phyloP scores from a whole-genome alignment of 2,888 invertebrate genomes.

The Pyrrhosoma nymphula region DNA sequence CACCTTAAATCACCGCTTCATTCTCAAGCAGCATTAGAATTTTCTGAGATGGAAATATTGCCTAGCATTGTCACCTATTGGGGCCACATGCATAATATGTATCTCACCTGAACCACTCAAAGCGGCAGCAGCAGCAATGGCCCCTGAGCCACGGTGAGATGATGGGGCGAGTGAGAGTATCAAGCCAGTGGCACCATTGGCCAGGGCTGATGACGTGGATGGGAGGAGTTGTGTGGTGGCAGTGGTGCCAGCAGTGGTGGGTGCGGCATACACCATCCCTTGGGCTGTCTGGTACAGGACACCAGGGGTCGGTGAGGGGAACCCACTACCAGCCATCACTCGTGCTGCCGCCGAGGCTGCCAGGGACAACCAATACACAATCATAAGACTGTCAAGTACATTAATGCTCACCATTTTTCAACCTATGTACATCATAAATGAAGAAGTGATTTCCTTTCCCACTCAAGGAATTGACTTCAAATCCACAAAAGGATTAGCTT shows the following conservation, averaged over 20 bases:
- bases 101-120: slow-evolving; percentile 5
- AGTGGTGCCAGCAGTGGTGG: background rate
- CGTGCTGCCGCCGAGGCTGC: slow-evolving; percentile 30
- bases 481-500: too few relatives aligned
- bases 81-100: too few relatives aligned
- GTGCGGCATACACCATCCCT: slow-evolving; percentile 57
- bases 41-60: too few relatives aligned
- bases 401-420: too few relatives aligned
- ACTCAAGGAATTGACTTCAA: too few relatives aligned
- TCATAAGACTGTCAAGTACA: too few relatives aligned
- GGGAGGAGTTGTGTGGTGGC: slow-evolving; percentile 22
- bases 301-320: slow-evolving; percentile 48
- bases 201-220: background rate
- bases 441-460: too few relatives aligned
- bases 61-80: too few relatives aligned
- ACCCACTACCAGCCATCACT: slow-evolving; percentile 36
- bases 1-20: too few relatives aligned
- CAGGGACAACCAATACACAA: background rate
- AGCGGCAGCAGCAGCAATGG: background rate
- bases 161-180: slow-evolving; percentile 58
- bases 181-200: slow-evolving; percentile 53
- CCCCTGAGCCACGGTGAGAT: background rate
- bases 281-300: slow-evolving; percentile 58
- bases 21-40: too few relatives aligned
- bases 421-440: too few relatives aligned